These are phyloP conservation scores for Drosophila lutescens DNA, from an alignment of 2,888 invertebrate species.

Conservation along the genomic window DNA sequence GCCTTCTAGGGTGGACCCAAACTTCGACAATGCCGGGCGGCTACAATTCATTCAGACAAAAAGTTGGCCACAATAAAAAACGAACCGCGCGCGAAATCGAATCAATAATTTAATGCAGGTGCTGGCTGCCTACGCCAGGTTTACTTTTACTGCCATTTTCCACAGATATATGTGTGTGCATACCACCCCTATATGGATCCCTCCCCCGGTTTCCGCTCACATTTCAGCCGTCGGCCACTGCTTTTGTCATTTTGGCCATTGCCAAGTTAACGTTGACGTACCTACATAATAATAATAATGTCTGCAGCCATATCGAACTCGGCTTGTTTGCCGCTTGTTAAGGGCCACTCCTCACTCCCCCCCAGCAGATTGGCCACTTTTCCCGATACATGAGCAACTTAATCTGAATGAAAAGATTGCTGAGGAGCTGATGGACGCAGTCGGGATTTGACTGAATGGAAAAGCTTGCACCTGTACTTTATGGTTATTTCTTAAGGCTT, in stretches of 20 bases:
- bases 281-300: conserved; percentile 62
- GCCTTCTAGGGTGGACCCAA: conserved; percentile 38
- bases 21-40: conserved; percentile 54
- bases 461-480: too few relatives aligned
- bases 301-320: conserved; percentile 39
- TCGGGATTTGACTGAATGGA: not conserved
- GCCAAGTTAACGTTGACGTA: conserved; percentile 52
- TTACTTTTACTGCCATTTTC: conserved; percentile 24
- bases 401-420: conserved; percentile 18
- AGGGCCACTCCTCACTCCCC: not conserved
- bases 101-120: conserved; percentile 78
- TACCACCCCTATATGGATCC: too few relatives aligned
- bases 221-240: conserved; percentile 30
- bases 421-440: not conserved
- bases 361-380: conserved; percentile 10
- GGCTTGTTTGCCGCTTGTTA: conserved; percentile 65
- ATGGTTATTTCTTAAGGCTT: not conserved
- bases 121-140: conserved; percentile 23
- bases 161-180: not conserved
- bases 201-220: conserved; percentile 8
- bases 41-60: conserved; percentile 50
- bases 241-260: conserved; percentile 66
- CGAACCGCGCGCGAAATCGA: conserved; percentile 74
- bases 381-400: conserved; percentile 12
- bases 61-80: conserved; percentile 69